Evolutionary conservation across 2,113 vertebrate genomes (phyloP).

Genomic region (Ondatra zibethicus): DNA sequence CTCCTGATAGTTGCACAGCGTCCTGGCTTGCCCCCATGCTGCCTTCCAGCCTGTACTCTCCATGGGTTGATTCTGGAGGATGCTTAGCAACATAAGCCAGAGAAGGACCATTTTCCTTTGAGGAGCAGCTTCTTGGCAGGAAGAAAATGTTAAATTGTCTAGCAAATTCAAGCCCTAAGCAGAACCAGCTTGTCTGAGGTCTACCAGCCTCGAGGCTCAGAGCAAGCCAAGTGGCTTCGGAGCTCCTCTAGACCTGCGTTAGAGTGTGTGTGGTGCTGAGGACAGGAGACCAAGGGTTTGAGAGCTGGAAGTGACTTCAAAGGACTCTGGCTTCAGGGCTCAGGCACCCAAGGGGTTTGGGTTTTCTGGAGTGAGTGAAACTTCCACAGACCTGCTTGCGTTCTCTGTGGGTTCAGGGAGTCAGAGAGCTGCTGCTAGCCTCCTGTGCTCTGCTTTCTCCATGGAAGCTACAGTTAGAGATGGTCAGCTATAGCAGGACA

Average conservation of each 20-base stretch:
- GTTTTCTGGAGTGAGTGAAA: neutral
- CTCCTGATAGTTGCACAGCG: fast-evolving
- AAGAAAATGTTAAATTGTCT: neutral
- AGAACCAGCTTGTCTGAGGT: conserved; percentile 22
- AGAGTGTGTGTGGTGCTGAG: fast-evolving
- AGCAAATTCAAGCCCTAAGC: neutral
- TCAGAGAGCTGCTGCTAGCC: neutral
- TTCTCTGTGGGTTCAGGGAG: neutral
- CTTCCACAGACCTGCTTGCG: neutral
- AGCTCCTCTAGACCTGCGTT: neutral
- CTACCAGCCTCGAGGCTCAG: neutral
- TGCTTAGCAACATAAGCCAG: neutral
- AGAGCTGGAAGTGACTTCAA: neutral
- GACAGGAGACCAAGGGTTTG: fast-evolving
- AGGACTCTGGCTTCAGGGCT: neutral
- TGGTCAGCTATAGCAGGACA: fast-evolving
- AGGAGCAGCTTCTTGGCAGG: conserved; percentile 1
- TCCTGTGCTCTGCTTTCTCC: too few relatives aligned
- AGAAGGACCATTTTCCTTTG: neutral
- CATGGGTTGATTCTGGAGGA: neutral
- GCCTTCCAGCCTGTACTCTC: neutral
- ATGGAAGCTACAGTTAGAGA: fast-evolving
- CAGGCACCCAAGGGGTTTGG: fast-evolving
- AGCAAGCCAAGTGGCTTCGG: fast-evolving
- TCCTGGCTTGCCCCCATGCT: fast-evolving